Evolutionary conservation across 1,140 invertebrate species (phyloP).

Genomic region (Rhizoglyphus robini): DNA sequence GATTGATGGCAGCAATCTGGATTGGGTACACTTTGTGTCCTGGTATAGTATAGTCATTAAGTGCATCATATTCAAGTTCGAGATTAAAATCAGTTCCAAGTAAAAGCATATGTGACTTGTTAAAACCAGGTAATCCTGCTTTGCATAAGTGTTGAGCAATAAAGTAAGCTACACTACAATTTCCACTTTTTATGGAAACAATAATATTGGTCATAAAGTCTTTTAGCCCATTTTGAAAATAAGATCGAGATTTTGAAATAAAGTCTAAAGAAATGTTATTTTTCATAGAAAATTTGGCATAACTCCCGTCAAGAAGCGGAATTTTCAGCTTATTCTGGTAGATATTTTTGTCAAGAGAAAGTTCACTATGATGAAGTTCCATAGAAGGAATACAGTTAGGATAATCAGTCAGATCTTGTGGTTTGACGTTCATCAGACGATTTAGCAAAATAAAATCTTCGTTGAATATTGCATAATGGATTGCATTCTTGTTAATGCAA

Average conservation of each 20-base stretch:
- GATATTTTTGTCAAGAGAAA: neutral
- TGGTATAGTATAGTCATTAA: neutral
- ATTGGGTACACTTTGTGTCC: conserved; percentile 37
- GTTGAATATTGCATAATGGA: conserved; percentile 32
- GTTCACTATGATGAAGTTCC: conserved; percentile 2
- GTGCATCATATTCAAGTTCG: neutral
- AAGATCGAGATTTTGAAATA: neutral
- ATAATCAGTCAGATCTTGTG: conserved; percentile 22
- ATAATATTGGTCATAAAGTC: neutral
- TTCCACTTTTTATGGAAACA: neutral
- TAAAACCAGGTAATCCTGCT: neutral
- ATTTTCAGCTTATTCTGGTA: conserved; percentile 15
- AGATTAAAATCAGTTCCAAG: neutral
- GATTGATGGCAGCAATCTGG: conserved; percentile 43
- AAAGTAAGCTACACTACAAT: neutral
- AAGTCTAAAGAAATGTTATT: neutral
- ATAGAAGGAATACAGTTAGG: conserved; percentile 30
- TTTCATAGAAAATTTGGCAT: neutral
- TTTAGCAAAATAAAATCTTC: conserved; percentile 32
- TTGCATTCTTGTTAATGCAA: conserved; percentile 27
- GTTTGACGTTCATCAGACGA: conserved; percentile 25
- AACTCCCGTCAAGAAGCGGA: conserved; percentile 17
- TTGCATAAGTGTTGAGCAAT: neutral
- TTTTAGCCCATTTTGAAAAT: neutral
- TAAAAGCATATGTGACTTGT: neutral